Conservation (phyloP, 2,113 vertebrate genomes). For the Plecotus auritus region DNA sequence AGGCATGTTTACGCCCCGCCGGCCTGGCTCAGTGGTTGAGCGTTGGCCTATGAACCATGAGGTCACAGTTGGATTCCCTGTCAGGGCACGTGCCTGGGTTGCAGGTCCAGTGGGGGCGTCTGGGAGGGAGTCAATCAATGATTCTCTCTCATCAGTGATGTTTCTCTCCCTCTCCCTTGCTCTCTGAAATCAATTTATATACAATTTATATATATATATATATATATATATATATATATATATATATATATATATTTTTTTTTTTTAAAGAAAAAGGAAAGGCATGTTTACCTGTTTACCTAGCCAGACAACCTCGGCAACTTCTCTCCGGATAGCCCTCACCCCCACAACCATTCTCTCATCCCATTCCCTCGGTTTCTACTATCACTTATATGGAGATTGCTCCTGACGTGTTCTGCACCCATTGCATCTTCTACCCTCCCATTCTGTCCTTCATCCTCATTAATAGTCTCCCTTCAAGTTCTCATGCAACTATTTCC, state of each 20-base stretch:
- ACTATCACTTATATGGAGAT: rapidly evolving
- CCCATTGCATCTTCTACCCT: rapidly evolving
- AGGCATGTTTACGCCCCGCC: too few species aligned
- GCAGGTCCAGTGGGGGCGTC: too few species aligned
- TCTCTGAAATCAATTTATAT: too few species aligned
- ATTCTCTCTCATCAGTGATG: not conserved
- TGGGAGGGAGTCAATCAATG: not conserved
- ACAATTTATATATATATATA: too few species aligned
- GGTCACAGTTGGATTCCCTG: too few species aligned
- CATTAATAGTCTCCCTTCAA: not conserved
- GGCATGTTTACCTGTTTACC: not conserved
- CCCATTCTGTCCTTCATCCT: not conserved
- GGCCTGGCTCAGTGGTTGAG: too few species aligned
- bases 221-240: too few species aligned
- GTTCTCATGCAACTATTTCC: not conserved
- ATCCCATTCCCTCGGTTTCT: not conserved
- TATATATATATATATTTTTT: too few species aligned
- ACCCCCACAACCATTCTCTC: not conserved
- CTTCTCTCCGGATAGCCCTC: not conserved
- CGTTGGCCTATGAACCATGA: too few species aligned
- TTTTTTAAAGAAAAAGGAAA: too few species aligned
- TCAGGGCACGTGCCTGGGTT: too few species aligned
- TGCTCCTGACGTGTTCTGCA: not conserved
- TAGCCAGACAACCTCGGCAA: too few species aligned
- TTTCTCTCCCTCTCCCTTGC: not conserved